phyloP scores from a whole-genome alignment of 2,888 invertebrate species.

The Nomada fucata region DNA sequence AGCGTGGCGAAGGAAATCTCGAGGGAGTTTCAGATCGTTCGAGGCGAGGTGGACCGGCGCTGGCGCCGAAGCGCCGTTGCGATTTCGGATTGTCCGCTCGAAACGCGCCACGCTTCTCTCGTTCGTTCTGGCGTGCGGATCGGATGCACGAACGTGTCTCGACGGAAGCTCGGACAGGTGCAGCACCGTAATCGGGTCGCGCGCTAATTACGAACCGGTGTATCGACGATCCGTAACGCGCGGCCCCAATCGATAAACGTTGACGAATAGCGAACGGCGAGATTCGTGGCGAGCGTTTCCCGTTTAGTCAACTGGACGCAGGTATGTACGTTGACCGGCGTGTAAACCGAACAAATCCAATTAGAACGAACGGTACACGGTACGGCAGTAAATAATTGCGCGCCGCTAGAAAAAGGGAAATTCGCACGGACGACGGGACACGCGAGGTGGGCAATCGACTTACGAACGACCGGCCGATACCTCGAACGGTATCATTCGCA shows the following conservation, averaged over 20 bases:
- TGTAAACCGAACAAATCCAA: neutral
- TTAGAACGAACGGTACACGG: neutral
- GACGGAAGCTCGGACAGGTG: neutral
- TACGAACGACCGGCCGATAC: neutral
- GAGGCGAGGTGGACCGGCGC: constrained; percentile 41
- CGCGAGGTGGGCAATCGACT: neutral
- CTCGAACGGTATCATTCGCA: neutral
- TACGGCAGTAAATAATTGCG: neutral
- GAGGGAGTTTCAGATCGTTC: constrained; percentile 5
- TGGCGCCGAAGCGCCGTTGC: constrained; percentile 67
- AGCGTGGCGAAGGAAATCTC: constrained; percentile 24
- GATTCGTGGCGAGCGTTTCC: neutral
- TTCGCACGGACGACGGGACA: too few relatives aligned
- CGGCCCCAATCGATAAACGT: neutral
- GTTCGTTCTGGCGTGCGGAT: neutral
- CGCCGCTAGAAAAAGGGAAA: neutral
- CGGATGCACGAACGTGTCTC: neutral
- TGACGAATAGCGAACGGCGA: neutral
- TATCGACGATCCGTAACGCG: neutral
- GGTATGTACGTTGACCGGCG: too few relatives aligned
- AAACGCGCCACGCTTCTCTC: constrained; percentile 38
- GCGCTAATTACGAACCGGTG: constrained; percentile 6
- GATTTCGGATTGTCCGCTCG: constrained; percentile 76
- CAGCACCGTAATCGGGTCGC: constrained; percentile 10
- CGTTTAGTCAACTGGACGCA: too few relatives aligned